A percentile compares a stretch with the other conserved stretches of the same genome.
Evolutionary conservation across 2,888 invertebrate species (phyloP).

Genomic region (Drosophila neotestacea): DNA sequence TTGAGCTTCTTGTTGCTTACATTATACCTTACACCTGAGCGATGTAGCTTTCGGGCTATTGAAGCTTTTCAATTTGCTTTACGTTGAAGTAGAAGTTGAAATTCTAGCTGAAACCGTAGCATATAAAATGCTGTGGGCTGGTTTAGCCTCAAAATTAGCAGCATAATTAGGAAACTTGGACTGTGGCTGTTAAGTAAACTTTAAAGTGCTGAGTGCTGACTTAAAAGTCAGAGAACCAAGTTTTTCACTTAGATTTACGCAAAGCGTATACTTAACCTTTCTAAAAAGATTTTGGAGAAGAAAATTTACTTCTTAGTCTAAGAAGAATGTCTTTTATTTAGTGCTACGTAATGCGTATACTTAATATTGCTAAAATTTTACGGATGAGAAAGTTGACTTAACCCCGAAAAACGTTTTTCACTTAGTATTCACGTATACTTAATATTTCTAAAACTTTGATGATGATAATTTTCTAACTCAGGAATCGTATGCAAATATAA

Average conservation of each 20-base stretch:
- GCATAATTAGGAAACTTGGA: conserved; percentile 46
- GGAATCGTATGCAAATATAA: background rate
- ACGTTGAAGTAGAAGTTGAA: conserved; percentile 4
- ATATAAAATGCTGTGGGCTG: background rate
- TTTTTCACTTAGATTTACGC: background rate
- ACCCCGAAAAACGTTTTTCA: too few species aligned
- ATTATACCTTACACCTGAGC: conserved; percentile 30
- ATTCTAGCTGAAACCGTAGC: conserved; percentile 1
- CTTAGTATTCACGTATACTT: background rate
- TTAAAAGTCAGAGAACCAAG: conserved; percentile 10
- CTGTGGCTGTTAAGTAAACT: conserved; percentile 23
- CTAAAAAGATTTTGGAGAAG: background rate
- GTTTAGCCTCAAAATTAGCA: conserved; percentile 39
- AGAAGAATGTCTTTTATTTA: too few species aligned
- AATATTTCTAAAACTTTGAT: background rate
- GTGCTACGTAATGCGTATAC: too few species aligned
- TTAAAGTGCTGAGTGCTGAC: conserved; percentile 11
- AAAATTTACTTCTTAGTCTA: background rate
- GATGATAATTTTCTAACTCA: background rate
- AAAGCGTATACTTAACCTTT: conserved; percentile 7
- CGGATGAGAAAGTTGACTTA: too few species aligned
- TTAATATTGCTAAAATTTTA: too few species aligned
- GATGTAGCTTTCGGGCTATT: conserved; percentile 2
- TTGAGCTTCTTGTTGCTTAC: conserved; percentile 34
- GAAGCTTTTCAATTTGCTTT: conserved; percentile 44